Evolutionary conservation across 2,113 vertebrate species (phyloP).

Genomic region (Coptodon rendalli): DNA sequence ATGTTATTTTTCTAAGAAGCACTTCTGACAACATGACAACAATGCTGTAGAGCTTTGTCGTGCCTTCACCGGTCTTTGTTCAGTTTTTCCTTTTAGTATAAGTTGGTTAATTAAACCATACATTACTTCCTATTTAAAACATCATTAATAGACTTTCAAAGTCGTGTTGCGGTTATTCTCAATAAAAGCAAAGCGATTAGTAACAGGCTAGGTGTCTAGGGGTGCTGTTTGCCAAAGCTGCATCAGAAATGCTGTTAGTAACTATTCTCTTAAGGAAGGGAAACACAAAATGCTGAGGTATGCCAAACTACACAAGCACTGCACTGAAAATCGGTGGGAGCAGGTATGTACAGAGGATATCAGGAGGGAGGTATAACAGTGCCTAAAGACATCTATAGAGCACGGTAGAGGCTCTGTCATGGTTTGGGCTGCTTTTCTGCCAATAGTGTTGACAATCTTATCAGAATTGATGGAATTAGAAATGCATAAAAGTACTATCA

Average conservation of each 20-base stretch:
- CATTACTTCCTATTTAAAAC: neutral
- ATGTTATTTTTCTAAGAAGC: neutral
- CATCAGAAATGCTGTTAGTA: neutral
- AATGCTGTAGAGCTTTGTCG: neutral
- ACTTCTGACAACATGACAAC: neutral
- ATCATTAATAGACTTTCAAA: neutral
- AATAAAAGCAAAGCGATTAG: neutral
- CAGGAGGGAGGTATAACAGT: neutral
- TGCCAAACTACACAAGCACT: neutral
- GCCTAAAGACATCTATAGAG: neutral
- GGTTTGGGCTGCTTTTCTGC: neutral
- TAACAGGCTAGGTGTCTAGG: neutral
- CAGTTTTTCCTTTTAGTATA: neutral
- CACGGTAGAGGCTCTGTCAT: neutral
- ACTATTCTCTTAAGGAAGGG: neutral
- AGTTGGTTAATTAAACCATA: neutral
- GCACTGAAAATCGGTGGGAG: neutral
- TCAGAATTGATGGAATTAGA: neutral
- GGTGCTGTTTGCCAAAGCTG: neutral
- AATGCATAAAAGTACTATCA: neutral
- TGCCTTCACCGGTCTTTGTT: neutral
- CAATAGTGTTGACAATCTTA: neutral
- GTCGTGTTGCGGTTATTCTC: fast-evolving
- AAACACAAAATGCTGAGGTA: neutral
- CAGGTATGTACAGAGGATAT: neutral